These are phyloP conservation scores for Rhabdomys dilectus DNA, from an alignment of 2,113 vertebrate genomes.

Conservation along the genomic window DNA sequence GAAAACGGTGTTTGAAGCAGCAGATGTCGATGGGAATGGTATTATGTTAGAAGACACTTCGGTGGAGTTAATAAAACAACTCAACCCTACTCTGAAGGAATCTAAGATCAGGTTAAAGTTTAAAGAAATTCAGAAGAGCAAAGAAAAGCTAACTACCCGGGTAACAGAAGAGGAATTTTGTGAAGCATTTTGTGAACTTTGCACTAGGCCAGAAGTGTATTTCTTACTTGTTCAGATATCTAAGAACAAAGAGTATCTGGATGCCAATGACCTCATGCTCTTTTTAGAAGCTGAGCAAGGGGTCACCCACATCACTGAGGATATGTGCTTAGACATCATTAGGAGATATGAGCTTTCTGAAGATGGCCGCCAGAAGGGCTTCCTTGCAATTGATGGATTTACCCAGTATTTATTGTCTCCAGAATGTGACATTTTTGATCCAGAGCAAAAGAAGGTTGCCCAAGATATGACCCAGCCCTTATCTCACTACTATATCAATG, in stretches of 20 bases:
- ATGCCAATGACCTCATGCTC: conserved; percentile 96
- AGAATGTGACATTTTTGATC: conserved; percentile 98
- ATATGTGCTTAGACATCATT: conserved; percentile 96
- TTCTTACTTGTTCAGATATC: conserved; percentile 98
- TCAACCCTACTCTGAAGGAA: conserved; percentile 96
- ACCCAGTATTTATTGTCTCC: conserved; percentile 95
- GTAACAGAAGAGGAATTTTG: conserved; percentile 97
- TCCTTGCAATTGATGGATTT: conserved; percentile 97
- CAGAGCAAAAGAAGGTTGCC: conserved; percentile 94
- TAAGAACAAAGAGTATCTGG: conserved; percentile 97
- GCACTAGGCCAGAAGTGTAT: conserved; percentile 97
- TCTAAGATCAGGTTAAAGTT: conserved; percentile 96
- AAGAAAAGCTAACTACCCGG: conserved; percentile 97
- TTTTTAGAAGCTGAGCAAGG: conserved; percentile 98
- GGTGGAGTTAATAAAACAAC: conserved; percentile 94
- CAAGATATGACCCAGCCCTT: conserved; percentile 98
- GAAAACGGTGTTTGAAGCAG: conserved; percentile 91
- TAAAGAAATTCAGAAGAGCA: conserved; percentile 97
- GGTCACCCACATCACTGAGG: conserved; percentile 92
- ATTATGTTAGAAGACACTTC: conserved; percentile 95
- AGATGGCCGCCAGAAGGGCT: conserved; percentile 92
- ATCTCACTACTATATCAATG: conserved; percentile 97
- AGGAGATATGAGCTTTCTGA: conserved; percentile 94
- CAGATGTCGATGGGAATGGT: conserved; percentile 95
- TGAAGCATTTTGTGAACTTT: conserved; percentile 96